Percentiles rank a stretch among this genome's conserved stretches.
Evolutionary conservation across 2,797 vertebrate genomes (phyloP).

Genomic region (Coregonus suidteri): DNA sequence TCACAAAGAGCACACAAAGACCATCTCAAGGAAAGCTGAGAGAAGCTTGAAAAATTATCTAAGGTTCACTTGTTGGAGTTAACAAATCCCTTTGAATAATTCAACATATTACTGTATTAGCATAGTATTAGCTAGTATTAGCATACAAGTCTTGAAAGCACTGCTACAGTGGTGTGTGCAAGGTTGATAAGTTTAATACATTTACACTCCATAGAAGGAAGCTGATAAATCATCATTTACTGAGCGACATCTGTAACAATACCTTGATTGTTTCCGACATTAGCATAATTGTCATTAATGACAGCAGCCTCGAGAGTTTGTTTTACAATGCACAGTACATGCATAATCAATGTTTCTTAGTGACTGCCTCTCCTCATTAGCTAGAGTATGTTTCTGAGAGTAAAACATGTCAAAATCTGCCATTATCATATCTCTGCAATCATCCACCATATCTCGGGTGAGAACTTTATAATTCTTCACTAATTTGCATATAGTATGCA

Average conservation of each 20-base stretch:
- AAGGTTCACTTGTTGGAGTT: neutral
- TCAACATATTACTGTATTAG: too few species aligned
- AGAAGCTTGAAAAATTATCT: too few species aligned
- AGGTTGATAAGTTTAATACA: constrained; percentile 2
- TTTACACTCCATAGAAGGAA: neutral
- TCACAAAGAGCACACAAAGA: too few species aligned
- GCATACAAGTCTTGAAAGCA: too few species aligned
- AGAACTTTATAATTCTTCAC: constrained; percentile 57
- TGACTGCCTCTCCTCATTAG: constrained; percentile 65
- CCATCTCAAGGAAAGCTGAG: too few species aligned
- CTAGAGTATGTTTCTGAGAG: constrained; percentile 38
- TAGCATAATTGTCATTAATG: constrained; percentile 50
- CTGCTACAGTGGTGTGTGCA: neutral
- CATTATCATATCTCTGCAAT: constrained; percentile 58
- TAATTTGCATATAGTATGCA: constrained; percentile 66
- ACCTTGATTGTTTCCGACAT: constrained; percentile 31
- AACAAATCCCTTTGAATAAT: too few species aligned
- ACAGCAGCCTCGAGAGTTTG: constrained; percentile 39
- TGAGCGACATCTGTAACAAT: constrained; percentile 5
- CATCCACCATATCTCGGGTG: constrained; percentile 54
- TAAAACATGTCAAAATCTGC: constrained; percentile 54
- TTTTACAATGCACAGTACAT: constrained; percentile 48
- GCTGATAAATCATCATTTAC: constrained; percentile 14
- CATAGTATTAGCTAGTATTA: too few species aligned
- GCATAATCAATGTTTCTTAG: constrained; percentile 56